Evolutionary conservation across 2,113 vertebrate genomes (phyloP).

Genomic region (Prolemur simus): DNA sequence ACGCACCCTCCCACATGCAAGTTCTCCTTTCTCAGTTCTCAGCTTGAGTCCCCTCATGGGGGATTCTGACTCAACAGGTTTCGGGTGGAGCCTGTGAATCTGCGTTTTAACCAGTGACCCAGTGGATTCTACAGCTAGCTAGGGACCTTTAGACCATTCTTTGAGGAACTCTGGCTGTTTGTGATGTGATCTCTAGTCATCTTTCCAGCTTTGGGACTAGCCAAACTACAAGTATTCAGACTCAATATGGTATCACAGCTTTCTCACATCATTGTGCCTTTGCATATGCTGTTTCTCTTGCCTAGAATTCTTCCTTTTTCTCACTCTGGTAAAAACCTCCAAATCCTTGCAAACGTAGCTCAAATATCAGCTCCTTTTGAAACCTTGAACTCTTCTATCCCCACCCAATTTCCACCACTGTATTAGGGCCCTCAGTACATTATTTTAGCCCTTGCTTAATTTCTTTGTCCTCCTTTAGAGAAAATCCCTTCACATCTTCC

Average conservation of each 20-base stretch:
- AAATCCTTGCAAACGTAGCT: not conserved
- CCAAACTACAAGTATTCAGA: not conserved
- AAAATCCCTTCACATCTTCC: not conserved
- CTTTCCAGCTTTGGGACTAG: not conserved
- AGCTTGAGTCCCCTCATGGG: not conserved
- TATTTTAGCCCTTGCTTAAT: not conserved
- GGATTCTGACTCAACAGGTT: not conserved
- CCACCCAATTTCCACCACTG: not conserved
- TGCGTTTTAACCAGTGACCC: not conserved
- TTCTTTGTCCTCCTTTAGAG: not conserved
- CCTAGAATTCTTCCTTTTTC: not conserved
- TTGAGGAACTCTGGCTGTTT: not conserved
- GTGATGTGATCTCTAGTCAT: not conserved
- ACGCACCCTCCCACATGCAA: accelerated
- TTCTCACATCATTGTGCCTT: not conserved
- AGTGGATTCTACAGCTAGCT: not conserved
- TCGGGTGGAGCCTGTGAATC: not conserved
- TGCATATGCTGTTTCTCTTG: not conserved
- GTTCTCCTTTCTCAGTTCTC: not conserved
- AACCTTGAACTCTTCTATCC: not conserved
- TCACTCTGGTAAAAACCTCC: not conserved
- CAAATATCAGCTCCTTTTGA: not conserved
- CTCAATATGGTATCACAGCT: not conserved
- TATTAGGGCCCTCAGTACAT: not conserved
- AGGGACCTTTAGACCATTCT: not conserved